phyloP scores from a whole-genome alignment of 2,797 vertebrate species.

The Thalassophryne amazonica region DNA sequence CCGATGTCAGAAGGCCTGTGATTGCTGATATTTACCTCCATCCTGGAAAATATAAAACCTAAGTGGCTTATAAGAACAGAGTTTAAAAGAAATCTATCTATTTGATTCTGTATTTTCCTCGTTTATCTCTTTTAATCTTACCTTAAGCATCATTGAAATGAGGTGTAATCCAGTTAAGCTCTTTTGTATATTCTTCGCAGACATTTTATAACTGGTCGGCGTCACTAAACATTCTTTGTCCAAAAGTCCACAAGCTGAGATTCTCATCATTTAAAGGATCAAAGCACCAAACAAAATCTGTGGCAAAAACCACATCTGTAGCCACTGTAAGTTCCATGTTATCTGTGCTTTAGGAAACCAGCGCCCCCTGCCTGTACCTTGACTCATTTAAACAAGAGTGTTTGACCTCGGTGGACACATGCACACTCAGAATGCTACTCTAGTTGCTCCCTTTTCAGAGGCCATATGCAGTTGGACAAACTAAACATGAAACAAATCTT shows the following conservation, averaged over 20 bases:
- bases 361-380: no score
- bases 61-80: constrained; percentile 46
- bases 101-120: constrained; percentile 74
- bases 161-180: constrained; percentile 80
- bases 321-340: no score
- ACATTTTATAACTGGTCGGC: constrained; percentile 60
- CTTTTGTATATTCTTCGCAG: constrained; percentile 74
- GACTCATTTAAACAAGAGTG: no score
- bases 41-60: constrained; percentile 20
- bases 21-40: constrained; percentile 10
- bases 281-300: constrained; percentile 16
- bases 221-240: constrained; percentile 51
- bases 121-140: constrained; percentile 81
- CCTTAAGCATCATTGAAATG: constrained; percentile 81
- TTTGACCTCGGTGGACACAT: no score
- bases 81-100: constrained; percentile 67
- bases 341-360: not conserved
- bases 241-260: constrained; percentile 50
- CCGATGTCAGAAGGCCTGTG: constrained; percentile 1
- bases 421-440: no score
- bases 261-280: constrained; percentile 13
- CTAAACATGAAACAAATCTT: no score
- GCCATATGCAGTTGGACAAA: no score
- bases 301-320: no score
- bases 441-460: no score